These are phyloP conservation scores for Choloepus didactylus DNA, from an alignment of 2,797 vertebrate genomes.

Conservation along the genomic window DNA sequence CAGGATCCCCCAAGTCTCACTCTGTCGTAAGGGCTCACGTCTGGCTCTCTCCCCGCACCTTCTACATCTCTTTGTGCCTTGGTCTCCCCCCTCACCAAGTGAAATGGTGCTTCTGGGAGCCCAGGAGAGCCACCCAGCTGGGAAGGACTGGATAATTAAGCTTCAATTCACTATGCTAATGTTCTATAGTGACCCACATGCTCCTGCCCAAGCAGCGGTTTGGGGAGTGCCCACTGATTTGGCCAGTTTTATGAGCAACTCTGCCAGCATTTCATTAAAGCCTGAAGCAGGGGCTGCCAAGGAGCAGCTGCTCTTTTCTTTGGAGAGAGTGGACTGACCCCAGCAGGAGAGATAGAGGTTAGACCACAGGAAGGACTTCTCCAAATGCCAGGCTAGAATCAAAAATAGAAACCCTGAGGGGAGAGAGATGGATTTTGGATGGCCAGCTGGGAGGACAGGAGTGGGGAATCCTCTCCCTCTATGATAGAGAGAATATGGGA, in stretches of 20 bases:
- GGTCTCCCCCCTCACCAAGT: constrained; percentile 36
- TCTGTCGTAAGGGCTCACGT: neutral
- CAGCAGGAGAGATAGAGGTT: neutral
- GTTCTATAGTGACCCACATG: constrained; percentile 71
- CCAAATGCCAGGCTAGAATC: constrained; percentile 1
- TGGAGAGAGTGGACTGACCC: neutral
- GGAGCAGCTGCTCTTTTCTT: constrained; percentile 22
- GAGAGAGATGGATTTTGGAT: neutral
- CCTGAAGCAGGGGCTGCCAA: neutral
- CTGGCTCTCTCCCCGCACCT: neutral
- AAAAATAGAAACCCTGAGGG: neutral
- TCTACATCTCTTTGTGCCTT: neutral
- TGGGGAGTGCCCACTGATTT: constrained; percentile 78
- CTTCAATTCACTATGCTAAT: constrained; percentile 75
- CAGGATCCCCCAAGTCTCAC: neutral
- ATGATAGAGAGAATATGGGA: neutral
- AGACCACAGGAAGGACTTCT: constrained; percentile 67
- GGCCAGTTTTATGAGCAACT: constrained; percentile 61
- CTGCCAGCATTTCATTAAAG: constrained; percentile 79
- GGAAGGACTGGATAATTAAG: constrained; percentile 75
- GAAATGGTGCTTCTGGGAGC: constrained; percentile 49
- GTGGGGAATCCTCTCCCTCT: neutral
- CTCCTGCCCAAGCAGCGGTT: constrained; percentile 75
- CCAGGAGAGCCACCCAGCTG: constrained; percentile 39
- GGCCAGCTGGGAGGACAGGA: neutral